Conservation (phyloP, 2,797 vertebrate genomes). For the Dermochelys coriacea region DNA sequence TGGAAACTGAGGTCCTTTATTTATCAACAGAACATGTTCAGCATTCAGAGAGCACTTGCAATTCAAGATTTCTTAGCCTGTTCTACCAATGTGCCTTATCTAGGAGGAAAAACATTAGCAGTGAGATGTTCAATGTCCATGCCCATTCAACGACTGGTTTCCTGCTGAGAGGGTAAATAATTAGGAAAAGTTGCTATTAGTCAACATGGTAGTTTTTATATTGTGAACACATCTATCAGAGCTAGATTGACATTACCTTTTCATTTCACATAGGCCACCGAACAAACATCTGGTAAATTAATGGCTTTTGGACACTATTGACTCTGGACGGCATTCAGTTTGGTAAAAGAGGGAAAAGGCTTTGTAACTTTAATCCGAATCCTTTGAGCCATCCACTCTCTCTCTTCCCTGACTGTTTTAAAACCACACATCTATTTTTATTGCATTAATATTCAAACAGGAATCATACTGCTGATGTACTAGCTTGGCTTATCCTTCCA, state of each 20-base stretch:
- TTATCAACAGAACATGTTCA: neutral
- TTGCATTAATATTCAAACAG: neutral
- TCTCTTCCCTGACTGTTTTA: neutral
- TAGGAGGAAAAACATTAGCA: neutral
- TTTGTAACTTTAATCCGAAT: neutral
- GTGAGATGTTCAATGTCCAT: neutral
- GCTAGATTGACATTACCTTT: rapidly evolving
- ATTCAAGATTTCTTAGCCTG: neutral
- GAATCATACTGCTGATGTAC: neutral
- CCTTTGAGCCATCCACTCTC: neutral
- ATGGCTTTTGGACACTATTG: neutral
- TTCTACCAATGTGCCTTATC: neutral
- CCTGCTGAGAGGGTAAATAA: neutral
- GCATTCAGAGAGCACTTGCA: neutral
- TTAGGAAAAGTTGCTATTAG: neutral
- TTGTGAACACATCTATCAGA: neutral
- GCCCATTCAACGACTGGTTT: neutral
- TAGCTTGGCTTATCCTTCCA: neutral
- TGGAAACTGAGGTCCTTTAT: neutral
- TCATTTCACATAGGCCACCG: neutral
- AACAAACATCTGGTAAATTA: neutral
- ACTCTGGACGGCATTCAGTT: neutral
- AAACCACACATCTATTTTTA: neutral
- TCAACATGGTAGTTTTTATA: neutral
- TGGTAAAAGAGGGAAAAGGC: neutral